Conservation (phyloP, 2,113 vertebrate genomes). For the Sinocyclocheilus maitianheensis region DNA sequence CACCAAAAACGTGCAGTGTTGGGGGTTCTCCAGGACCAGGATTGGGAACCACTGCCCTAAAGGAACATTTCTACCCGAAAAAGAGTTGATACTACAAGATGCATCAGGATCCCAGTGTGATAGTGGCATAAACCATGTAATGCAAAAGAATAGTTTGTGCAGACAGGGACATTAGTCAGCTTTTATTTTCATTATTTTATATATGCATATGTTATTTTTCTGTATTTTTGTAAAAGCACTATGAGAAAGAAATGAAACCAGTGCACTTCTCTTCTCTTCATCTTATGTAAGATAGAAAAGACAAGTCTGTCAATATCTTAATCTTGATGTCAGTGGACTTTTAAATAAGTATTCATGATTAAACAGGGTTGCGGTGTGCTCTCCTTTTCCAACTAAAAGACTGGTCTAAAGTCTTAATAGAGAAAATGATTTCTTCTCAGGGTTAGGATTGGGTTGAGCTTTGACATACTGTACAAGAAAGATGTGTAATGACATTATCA, state of each 20-base stretch:
- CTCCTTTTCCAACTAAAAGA: not conserved
- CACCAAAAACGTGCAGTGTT: too few relatives aligned
- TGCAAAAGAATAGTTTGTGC: too few relatives aligned
- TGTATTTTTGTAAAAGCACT: not conserved
- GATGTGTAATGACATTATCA: not conserved
- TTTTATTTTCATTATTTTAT: not conserved
- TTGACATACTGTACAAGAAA: not conserved
- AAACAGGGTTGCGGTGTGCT: not conserved
- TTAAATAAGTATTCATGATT: slow-evolving; percentile 39
- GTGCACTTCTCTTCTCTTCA: not conserved
- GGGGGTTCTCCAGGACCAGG: too few relatives aligned
- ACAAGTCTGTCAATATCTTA: slow-evolving; percentile 35
- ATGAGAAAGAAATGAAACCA: not conserved
- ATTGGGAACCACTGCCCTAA: too few relatives aligned
- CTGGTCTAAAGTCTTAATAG: not conserved
- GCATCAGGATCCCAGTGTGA: not conserved
- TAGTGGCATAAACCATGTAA: not conserved
- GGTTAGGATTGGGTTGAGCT: not conserved
- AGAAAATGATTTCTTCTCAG: not conserved
- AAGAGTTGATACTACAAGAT: too few relatives aligned
- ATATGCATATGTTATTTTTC: not conserved
- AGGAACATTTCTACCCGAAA: too few relatives aligned
- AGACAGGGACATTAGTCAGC: not conserved
- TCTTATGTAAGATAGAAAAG: slow-evolving; percentile 8
- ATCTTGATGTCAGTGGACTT: slow-evolving; percentile 34